A percentile compares a stretch with the other conserved stretches of the same genome.
Conservation (phyloP, 2,888 invertebrate species). For the Rhabditophanes sp. region DNA sequence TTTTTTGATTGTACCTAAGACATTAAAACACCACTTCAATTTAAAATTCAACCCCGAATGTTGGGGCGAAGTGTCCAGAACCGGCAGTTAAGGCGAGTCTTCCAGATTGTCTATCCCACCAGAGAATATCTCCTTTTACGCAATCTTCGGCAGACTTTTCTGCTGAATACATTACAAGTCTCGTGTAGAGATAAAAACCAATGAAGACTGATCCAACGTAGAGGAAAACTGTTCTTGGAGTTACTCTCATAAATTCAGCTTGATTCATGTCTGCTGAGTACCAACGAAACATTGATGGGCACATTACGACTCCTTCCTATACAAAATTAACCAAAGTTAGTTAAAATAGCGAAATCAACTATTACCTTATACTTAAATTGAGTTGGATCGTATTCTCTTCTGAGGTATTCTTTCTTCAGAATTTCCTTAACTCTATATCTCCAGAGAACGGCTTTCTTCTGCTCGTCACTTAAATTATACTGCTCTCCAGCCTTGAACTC, state of each 20-base stretch:
- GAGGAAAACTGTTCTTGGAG: constrained; percentile 34
- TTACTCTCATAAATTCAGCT: constrained; percentile 40
- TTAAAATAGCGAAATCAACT: constrained; percentile 1
- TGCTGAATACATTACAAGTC: constrained; percentile 23
- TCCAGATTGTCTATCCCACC: constrained; percentile 43
- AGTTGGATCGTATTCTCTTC: constrained; percentile 40
- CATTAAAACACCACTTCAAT: constrained; percentile 1
- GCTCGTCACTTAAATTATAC: constrained; percentile 39
- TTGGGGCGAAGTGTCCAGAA: constrained; percentile 28
- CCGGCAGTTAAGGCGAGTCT: constrained; percentile 28
- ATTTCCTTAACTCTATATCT: constrained; percentile 43
- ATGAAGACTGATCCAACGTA: constrained; percentile 30
- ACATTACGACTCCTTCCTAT: constrained; percentile 41
- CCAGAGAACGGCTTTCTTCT: constrained; percentile 39
- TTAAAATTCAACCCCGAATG: constrained; percentile 34
- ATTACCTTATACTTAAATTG: constrained; percentile 39
- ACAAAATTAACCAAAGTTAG: constrained; percentile 4
- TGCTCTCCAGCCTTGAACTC: constrained; percentile 25
- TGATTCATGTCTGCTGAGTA: constrained; percentile 43
- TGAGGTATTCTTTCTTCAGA: constrained; percentile 43
- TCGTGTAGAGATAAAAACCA: constrained; percentile 31
- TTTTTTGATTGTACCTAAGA: too few species aligned
- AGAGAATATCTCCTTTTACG: constrained; percentile 34
- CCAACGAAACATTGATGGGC: constrained; percentile 45
- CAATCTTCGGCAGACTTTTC: constrained; percentile 21